phyloP scores from a whole-genome alignment of 1,140 invertebrate genomes.

The Vanessa tameamea region DNA sequence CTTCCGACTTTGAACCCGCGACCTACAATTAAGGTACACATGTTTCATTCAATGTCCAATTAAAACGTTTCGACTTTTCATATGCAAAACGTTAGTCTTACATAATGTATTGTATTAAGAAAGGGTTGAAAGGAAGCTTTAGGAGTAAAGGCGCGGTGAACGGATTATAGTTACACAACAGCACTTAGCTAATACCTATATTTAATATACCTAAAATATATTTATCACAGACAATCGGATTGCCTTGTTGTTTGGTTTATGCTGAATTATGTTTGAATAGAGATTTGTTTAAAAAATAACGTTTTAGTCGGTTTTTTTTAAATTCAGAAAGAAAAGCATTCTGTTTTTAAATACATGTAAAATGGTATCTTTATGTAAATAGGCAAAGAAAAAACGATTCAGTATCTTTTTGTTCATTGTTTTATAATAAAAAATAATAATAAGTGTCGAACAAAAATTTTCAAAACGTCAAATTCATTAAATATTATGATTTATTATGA shows the following conservation, averaged over 20 bases:
- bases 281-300: neutral
- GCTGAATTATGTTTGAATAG: conserved; percentile 1
- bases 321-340: neutral
- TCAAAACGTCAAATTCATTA: no score
- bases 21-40: no score
- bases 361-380: no score
- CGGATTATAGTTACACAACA: conserved; percentile 2
- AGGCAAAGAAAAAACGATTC: no score
- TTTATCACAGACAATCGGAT: neutral
- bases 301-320: neutral
- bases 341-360: neutral
- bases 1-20: no score
- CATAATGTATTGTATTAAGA: neutral
- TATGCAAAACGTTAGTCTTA: neutral
- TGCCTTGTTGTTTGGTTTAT: neutral
- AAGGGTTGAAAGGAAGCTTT: neutral
- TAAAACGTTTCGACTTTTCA: no score
- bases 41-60: no score
- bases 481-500: no score
- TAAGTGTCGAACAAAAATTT: no score
- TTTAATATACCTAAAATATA: no score
- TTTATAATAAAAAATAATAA: no score
- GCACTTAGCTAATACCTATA: conserved; percentile 12
- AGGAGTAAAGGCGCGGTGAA: conserved; percentile 8
- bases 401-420: no score